Evolutionary conservation across 2,113 vertebrate species (phyloP).

Genomic region (Mesocricetus auratus): DNA sequence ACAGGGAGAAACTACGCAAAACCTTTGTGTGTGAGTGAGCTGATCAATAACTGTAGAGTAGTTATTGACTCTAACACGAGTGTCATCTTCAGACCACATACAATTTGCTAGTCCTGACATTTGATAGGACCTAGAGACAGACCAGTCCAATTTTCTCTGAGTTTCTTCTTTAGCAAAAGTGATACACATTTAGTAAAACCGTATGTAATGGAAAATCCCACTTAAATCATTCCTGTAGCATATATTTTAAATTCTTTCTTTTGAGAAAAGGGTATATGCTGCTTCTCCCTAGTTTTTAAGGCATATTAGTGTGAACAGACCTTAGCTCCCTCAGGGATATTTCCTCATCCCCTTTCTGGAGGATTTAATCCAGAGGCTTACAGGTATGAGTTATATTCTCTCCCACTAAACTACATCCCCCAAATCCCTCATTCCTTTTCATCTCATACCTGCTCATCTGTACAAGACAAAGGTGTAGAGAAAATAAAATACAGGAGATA

Average conservation of each 20-base stretch:
- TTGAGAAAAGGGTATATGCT: background rate
- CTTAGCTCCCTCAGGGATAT: background rate
- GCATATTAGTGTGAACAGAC: background rate
- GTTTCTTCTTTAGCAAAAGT: background rate
- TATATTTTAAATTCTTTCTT: constrained; percentile 34
- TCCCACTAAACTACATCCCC: background rate
- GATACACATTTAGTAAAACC: background rate
- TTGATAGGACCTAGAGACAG: background rate
- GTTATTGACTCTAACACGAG: background rate
- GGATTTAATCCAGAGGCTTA: background rate
- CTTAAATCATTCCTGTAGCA: background rate
- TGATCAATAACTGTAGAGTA: too few relatives aligned
- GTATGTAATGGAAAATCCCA: background rate
- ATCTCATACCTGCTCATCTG: background rate
- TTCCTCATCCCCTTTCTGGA: background rate
- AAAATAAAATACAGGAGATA: background rate
- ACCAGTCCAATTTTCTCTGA: background rate
- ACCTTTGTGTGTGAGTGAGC: background rate
- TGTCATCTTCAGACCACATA: background rate
- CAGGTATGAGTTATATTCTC: background rate
- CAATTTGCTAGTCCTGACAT: background rate
- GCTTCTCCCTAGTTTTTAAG: constrained; percentile 20
- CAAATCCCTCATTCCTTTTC: background rate
- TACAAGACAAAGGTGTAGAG: background rate
- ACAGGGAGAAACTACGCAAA: background rate